Evolutionary conservation across 2,113 vertebrate genomes (phyloP).

Genomic region (Gobiocypris rarus): DNA sequence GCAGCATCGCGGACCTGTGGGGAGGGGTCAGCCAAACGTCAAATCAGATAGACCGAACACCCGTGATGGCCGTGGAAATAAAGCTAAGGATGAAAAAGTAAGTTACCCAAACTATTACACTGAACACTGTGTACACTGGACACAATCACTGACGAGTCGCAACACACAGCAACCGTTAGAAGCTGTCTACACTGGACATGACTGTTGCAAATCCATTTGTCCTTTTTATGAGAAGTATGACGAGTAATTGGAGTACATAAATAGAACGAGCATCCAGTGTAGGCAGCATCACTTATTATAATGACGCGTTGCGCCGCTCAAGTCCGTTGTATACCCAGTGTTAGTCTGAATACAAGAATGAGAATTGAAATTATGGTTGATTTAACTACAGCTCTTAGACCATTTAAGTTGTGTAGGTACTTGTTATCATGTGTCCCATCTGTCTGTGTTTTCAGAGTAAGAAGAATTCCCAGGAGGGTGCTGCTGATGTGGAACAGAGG

Average conservation of each 20-base stretch:
- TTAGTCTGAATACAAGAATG: neutral
- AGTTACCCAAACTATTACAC: slow-evolving; percentile 7
- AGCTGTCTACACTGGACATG: too few relatives aligned
- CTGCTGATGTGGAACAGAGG: slow-evolving; percentile 82
- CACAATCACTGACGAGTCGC: too few relatives aligned
- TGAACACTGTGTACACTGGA: too few relatives aligned
- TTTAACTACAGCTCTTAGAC: neutral
- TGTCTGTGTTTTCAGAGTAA: slow-evolving; percentile 75
- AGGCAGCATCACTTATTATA: too few relatives aligned
- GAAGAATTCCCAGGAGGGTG: slow-evolving; percentile 79
- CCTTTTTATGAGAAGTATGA: too few relatives aligned
- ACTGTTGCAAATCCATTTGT: too few relatives aligned
- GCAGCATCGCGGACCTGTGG: slow-evolving; percentile 80
- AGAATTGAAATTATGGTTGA: neutral
- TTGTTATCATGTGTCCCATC: neutral
- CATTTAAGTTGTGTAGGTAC: neutral
- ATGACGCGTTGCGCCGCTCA: too few relatives aligned
- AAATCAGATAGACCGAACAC: slow-evolving; percentile 78
- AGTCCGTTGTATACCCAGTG: too few relatives aligned
- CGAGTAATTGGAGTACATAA: too few relatives aligned
- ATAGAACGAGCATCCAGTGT: too few relatives aligned
- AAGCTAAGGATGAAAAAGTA: slow-evolving; percentile 90
- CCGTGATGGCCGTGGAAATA: slow-evolving; percentile 78
- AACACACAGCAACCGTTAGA: too few relatives aligned
- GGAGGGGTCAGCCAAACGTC: slow-evolving; percentile 76